Evolutionary conservation across 1,140 invertebrate genomes (phyloP).

Genomic region (Chlorops oryzae): DNA sequence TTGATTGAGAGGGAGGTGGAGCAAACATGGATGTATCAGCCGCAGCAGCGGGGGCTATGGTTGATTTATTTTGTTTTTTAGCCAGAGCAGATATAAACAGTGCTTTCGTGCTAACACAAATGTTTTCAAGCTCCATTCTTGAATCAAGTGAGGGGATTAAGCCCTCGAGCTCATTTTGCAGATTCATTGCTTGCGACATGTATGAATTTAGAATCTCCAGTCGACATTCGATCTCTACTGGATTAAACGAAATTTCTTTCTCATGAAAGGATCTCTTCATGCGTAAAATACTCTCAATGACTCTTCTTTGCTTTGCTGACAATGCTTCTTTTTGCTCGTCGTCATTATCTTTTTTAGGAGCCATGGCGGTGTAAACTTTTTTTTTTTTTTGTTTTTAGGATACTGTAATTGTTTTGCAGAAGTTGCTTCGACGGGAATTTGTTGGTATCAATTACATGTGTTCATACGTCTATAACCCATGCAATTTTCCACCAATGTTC

Average conservation of each 20-base stretch:
- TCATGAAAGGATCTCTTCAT: slow-evolving; percentile 2
- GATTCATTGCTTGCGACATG: neutral
- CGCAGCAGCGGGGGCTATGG: neutral
- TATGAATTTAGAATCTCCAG: slow-evolving; percentile 3
- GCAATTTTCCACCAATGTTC: too few species aligned
- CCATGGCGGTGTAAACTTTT: too few species aligned
- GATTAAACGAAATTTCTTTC: slow-evolving; percentile 2
- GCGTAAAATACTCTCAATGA: too few species aligned
- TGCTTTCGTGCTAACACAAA: slow-evolving; percentile 1
- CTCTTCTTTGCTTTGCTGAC: too few species aligned
- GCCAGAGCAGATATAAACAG: neutral
- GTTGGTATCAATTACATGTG: too few species aligned
- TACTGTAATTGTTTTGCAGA: too few species aligned
- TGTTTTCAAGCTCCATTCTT: neutral
- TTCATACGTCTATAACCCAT: too few species aligned
- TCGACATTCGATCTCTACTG: slow-evolving; percentile 2
- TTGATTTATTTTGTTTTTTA: neutral
- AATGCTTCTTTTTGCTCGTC: too few species aligned
- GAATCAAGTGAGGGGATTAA: neutral
- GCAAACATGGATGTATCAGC: too few species aligned
- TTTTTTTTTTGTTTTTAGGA: too few species aligned
- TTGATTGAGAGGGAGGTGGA: slow-evolving; percentile 2
- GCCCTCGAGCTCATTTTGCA: neutral
- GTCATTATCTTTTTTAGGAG: too few species aligned
- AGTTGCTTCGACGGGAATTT: too few species aligned